Evolutionary conservation across 2,888 invertebrate species (phyloP).

Genomic region (Thera obeliscata): DNA sequence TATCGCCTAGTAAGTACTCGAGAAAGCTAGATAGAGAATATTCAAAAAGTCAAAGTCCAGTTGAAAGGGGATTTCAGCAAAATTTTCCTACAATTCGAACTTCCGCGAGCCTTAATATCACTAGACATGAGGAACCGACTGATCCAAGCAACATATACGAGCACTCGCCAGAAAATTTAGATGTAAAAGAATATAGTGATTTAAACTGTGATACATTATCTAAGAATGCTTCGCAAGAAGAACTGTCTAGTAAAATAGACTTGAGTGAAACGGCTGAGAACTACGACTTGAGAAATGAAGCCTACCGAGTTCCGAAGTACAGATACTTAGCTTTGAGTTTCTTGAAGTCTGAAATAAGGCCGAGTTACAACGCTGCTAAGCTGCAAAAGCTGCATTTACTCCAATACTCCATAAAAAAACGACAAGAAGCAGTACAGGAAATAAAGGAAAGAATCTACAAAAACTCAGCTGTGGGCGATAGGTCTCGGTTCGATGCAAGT

Average conservation of each 20-base stretch:
- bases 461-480: conserved; percentile 70
- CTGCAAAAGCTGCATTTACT: conserved; percentile 88
- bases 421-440: conserved; percentile 85
- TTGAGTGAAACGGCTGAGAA: conserved; percentile 79
- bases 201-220: conserved; percentile 62
- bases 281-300: conserved; percentile 73
- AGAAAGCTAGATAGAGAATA: conserved; percentile 69
- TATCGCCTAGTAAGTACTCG: conserved; percentile 69
- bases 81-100: conserved; percentile 65
- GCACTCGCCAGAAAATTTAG: conserved; percentile 73
- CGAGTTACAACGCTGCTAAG: conserved; percentile 89
- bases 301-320: conserved; percentile 70
- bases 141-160: conserved; percentile 73
- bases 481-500: conserved; percentile 50
- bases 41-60: conserved; percentile 79
- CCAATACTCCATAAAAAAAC: conserved; percentile 89
- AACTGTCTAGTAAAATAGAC: conserved; percentile 70
- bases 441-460: conserved; percentile 78
- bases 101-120: conserved; percentile 69
- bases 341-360: conserved; percentile 86
- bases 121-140: conserved; percentile 49
- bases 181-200: conserved; percentile 66
- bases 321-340: conserved; percentile 80
- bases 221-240: conserved; percentile 63
- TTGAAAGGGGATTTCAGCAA: conserved; percentile 72